Evolutionary conservation across 2,888 invertebrate species (phyloP), one percentile per base, ranked within the genome.

Genomic region (Rosalia funebris): DNA sequence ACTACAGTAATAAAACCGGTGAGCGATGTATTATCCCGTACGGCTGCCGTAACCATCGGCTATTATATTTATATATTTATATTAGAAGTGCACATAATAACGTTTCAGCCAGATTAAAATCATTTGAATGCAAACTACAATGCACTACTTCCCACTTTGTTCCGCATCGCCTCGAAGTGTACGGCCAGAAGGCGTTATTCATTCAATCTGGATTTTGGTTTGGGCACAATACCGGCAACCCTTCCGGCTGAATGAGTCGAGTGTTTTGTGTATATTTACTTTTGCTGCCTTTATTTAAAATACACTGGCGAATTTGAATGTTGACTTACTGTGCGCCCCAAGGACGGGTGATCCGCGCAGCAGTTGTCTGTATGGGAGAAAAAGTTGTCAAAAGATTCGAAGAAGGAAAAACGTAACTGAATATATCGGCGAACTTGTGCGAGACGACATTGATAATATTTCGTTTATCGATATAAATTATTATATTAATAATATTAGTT

Each of bases 11-110:
- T 25, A 25, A 3, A 45, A 45, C n/a, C 19, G 19, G 19, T 17
- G 11, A 20, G 20, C 11, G 19, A 45, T 16, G 11, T 10, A 45
- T 39, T 45, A 32, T 46, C 4, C 17, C 11, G 11, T 11, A 46
- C 56, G 12, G 47, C 56, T 47, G 39, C 56, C 36, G 56, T 39
- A 56, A 41, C 56, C 47, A 56, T 31, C 32, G 31, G 39, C 47
- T 39, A 47, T 56, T 56, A 47, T 56, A 47, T 47, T 56, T 54
- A 42, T 60, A 56, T 60, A 60, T 60, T 60, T 60, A 56, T 60
- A 56, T 60, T 56, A 56, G 56, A 56, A 47, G 50, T 17, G 50
- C 41, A 34, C 25, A 50, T 56, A 50, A 57, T 57, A 46, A 46
- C n/a, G 53, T 31, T 47, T 20, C 46, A 19, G 39, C 19, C 57